Evolutionary conservation across 2,888 invertebrate genomes (phyloP).

Genomic region (Cylloceria caligata): DNA sequence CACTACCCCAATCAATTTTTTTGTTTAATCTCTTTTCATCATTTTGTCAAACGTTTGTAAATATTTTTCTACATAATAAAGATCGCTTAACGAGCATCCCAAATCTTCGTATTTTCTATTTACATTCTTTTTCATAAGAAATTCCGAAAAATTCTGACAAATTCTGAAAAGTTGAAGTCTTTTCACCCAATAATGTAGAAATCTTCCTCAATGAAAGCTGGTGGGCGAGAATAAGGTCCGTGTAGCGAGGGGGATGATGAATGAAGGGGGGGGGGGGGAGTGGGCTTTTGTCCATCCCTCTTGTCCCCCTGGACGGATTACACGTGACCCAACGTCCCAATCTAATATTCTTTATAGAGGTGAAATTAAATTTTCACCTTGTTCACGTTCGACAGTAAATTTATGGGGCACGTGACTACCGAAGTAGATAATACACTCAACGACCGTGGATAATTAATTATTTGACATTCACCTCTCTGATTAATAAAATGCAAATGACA

Average conservation of each 20-base stretch:
- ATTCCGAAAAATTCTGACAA: too few relatives aligned
- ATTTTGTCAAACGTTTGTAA: too few relatives aligned
- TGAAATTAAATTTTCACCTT: constrained; percentile 61
- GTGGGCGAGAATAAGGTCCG: too few relatives aligned
- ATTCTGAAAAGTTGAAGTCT: too few relatives aligned
- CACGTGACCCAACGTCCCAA: constrained; percentile 14
- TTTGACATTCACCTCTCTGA: constrained; percentile 4
- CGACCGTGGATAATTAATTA: constrained; percentile 27
- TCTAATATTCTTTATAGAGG: constrained; percentile 56
- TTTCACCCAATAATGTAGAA: too few relatives aligned
- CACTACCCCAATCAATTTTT: too few relatives aligned
- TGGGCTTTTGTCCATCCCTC: not conserved
- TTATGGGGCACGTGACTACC: not conserved
- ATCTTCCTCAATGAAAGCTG: too few relatives aligned
- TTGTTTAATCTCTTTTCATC: too few relatives aligned
- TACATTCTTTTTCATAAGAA: too few relatives aligned
- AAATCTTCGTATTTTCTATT: too few relatives aligned
- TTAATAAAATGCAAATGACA: not conserved
- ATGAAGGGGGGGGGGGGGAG: not conserved
- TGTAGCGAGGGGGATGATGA: not conserved
- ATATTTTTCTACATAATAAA: too few relatives aligned
- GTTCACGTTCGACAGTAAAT: constrained; percentile 3
- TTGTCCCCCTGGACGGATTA: not conserved
- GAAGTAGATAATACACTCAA: not conserved
- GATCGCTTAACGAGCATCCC: too few relatives aligned